Conservation (phyloP, 1,140 invertebrate species). For the Chrysopa pallens region DNA sequence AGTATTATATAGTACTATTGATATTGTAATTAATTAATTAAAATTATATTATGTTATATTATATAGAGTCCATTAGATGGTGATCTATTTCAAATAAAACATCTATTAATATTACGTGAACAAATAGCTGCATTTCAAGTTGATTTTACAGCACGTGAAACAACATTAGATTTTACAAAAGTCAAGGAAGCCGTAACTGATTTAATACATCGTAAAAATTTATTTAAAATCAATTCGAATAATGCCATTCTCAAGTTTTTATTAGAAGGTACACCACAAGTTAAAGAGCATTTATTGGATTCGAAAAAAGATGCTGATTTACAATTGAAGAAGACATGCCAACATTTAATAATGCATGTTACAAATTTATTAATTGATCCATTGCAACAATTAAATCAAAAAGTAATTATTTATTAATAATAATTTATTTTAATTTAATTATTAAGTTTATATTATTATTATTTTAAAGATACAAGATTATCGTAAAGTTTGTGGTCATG, state of each 20-base stretch:
- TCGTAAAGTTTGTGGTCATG: conserved; percentile 12
- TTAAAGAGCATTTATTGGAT: conserved; percentile 80
- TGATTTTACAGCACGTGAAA: conserved; percentile 85
- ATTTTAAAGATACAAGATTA: conserved; percentile 11
- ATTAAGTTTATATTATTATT: conserved; percentile 6
- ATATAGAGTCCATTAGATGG: conserved; percentile 65
- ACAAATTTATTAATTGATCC: conserved; percentile 49
- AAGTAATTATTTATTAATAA: conserved; percentile 5
- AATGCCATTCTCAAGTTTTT: conserved; percentile 88
- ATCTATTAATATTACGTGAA: conserved; percentile 88
- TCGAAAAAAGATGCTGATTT: conserved; percentile 89
- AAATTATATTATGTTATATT: neutral
- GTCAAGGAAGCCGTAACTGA: conserved; percentile 75
- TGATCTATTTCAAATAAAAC: conserved; percentile 93
- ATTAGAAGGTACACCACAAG: conserved; percentile 75
- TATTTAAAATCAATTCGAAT: conserved; percentile 76
- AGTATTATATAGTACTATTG: neutral
- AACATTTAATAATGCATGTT: conserved; percentile 69
- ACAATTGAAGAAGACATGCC: conserved; percentile 81
- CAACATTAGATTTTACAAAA: conserved; percentile 78
- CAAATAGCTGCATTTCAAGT: conserved; percentile 98
- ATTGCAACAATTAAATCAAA: conserved; percentile 1
- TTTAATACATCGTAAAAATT: conserved; percentile 64
- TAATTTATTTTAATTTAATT: neutral
- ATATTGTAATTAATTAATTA: neutral